Conservation (phyloP, 35 echinoderm and acorn worm genomes). For the Ptychodera flava region DNA sequence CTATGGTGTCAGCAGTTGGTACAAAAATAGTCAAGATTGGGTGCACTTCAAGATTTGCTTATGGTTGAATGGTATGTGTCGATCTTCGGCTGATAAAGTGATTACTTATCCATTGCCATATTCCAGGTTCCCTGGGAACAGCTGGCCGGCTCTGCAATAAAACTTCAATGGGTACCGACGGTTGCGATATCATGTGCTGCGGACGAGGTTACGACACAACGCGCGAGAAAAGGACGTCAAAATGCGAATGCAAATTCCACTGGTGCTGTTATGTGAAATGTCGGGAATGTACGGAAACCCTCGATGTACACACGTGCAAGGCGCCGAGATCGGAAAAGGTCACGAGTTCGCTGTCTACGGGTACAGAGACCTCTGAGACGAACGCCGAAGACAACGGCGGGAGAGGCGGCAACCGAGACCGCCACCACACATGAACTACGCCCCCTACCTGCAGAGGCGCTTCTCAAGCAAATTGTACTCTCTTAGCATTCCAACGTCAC, state of each 20-base stretch:
- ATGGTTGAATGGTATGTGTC: too few relatives aligned
- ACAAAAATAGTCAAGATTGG: too few relatives aligned
- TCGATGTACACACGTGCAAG: slow-evolving; percentile 87
- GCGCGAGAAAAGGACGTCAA: slow-evolving; percentile 51
- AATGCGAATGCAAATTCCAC: slow-evolving; percentile 93
- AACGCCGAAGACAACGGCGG: too few relatives aligned
- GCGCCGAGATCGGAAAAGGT: slow-evolving; percentile 28
- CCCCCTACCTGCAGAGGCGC: too few relatives aligned
- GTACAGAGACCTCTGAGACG: too few relatives aligned
- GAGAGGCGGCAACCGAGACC: too few relatives aligned
- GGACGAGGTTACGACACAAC: slow-evolving; percentile 91
- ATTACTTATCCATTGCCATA: too few relatives aligned
- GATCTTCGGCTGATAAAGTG: too few relatives aligned
- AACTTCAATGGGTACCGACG: slow-evolving; percentile 70
- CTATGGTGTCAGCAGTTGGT: too few relatives aligned
- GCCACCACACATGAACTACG: too few relatives aligned
- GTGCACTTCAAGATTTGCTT: too few relatives aligned
- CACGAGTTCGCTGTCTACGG: background rate
- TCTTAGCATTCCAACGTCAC: background rate
- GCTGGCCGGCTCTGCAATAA: slow-evolving; percentile 83
- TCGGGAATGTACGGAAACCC: slow-evolving; percentile 60
- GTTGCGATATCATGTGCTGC: slow-evolving; percentile 97
- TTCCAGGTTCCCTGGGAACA: slow-evolving; percentile 72
- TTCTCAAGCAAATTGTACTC: background rate
- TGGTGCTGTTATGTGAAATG: slow-evolving; percentile 88